Percentiles rank a stretch among this genome's conserved stretches.
Evolutionary conservation across 2,888 invertebrate species (phyloP).

Genomic region (Sphaerophoria rueppellii): DNA sequence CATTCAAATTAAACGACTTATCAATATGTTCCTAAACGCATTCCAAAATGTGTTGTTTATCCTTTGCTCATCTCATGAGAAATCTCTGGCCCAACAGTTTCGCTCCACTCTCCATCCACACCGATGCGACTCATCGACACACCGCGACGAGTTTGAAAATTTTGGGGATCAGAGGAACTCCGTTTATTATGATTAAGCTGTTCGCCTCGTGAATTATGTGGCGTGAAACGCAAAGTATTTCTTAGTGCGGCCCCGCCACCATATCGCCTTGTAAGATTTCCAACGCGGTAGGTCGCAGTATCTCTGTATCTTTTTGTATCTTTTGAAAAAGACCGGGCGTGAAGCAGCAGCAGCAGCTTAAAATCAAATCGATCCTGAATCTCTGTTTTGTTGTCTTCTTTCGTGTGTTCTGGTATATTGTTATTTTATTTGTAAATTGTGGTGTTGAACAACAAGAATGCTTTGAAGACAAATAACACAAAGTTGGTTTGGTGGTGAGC

Average conservation of each 20-base stretch:
- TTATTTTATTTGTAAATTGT: conserved; percentile 6
- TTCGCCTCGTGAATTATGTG: conserved; percentile 69
- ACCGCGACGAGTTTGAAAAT: conserved; percentile 21
- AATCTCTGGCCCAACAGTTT: too few species aligned
- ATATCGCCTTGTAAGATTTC: conserved; percentile 13
- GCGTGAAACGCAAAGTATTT: conserved; percentile 69
- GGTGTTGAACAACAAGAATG: conserved; percentile 30
- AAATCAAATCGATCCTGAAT: conserved; percentile 68
- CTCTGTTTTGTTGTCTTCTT: conserved; percentile 38
- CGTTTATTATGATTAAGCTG: conserved; percentile 72
- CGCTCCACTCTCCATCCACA: not conserved
- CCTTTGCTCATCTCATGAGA: too few species aligned
- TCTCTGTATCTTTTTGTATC: not conserved
- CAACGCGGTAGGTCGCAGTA: conserved; percentile 59
- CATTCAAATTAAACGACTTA: too few species aligned
- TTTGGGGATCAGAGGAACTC: conserved; percentile 58
- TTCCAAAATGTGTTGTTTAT: too few species aligned
- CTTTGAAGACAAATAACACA: conserved; percentile 10
- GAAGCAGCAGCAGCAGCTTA: conserved; percentile 66
- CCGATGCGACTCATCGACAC: not conserved
- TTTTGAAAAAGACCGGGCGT: conserved; percentile 59
- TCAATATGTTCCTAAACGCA: too few species aligned
- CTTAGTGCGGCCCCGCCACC: conserved; percentile 34
- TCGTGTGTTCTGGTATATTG: conserved; percentile 39
- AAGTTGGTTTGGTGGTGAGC: conserved; percentile 35